Conservation (phyloP, 2,888 invertebrate species). For the Chloromyia formosa region DNA sequence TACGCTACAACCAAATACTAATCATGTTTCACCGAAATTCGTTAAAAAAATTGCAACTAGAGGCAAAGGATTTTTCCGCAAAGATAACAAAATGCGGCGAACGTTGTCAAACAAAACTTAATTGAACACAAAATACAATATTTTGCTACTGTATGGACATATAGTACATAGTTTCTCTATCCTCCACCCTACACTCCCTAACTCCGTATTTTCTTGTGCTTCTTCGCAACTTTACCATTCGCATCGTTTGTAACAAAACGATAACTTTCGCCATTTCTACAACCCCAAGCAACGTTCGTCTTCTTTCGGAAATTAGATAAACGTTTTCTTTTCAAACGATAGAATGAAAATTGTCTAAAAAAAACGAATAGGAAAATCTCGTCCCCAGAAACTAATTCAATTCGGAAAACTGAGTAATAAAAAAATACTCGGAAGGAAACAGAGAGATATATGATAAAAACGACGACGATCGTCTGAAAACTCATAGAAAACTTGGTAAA, state of each 20-base stretch:
- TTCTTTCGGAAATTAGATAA: slow-evolving; percentile 43
- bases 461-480: slow-evolving; percentile 18
- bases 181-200: neutral
- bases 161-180: neutral
- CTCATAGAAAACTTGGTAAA: slow-evolving; percentile 24
- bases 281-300: slow-evolving; percentile 16
- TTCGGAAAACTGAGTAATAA: slow-evolving; percentile 36
- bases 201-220: neutral
- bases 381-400: slow-evolving; percentile 48
- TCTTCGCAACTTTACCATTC: slow-evolving; percentile 4
- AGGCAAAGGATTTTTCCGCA: neutral
- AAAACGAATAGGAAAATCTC: slow-evolving; percentile 30
- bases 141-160: neutral
- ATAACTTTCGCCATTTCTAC: slow-evolving; percentile 25
- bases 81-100: neutral
- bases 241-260: slow-evolving; percentile 21
- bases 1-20: too few species aligned
- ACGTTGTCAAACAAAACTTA: neutral
- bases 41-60: too few species aligned
- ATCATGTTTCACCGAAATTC: too few species aligned
- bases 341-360: slow-evolving; percentile 11
- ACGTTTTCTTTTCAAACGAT: slow-evolving; percentile 44
- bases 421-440: slow-evolving; percentile 16
- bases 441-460: neutral
- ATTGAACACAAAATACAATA: slow-evolving; percentile 20